Evolutionary conservation across 2,113 vertebrate genomes (phyloP).

Genomic region (Chascanopsetta lugubris): DNA sequence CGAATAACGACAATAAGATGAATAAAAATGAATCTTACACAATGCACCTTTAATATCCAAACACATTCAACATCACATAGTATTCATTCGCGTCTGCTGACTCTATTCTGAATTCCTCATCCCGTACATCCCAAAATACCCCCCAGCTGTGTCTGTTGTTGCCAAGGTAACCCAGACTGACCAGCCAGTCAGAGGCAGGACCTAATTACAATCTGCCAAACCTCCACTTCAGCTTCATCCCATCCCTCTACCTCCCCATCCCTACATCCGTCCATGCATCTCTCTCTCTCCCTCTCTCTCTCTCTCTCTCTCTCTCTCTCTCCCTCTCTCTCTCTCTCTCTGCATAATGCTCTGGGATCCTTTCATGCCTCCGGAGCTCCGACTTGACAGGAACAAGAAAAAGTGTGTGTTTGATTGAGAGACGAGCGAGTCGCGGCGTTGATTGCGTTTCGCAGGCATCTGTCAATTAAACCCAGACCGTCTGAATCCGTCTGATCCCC

Average conservation of each 20-base stretch:
- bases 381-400: conserved; percentile 50
- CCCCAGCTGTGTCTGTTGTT: conserved; percentile 54
- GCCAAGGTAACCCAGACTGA: conserved; percentile 60
- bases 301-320: neutral
- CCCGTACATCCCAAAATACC: conserved; percentile 50
- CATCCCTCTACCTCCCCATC: conserved; percentile 19
- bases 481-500: conserved; percentile 60
- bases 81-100: neutral
- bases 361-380: conserved; percentile 25
- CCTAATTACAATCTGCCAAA: conserved; percentile 62
- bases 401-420: conserved; percentile 13
- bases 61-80: neutral
- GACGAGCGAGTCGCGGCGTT: conserved; percentile 29
- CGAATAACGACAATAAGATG: too few relatives aligned
- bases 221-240: conserved; percentile 4
- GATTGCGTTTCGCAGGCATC: conserved; percentile 30
- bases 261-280: neutral
- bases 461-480: conserved; percentile 60
- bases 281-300: conserved; percentile 7
- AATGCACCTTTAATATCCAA: too few relatives aligned
- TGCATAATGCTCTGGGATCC: conserved; percentile 18
- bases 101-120: conserved; percentile 10
- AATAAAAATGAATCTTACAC: too few relatives aligned
- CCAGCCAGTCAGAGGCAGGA: conserved; percentile 45
- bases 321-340: neutral